phyloP scores from a whole-genome alignment of 1,140 invertebrate species.

The Calephelis virginiensis region DNA sequence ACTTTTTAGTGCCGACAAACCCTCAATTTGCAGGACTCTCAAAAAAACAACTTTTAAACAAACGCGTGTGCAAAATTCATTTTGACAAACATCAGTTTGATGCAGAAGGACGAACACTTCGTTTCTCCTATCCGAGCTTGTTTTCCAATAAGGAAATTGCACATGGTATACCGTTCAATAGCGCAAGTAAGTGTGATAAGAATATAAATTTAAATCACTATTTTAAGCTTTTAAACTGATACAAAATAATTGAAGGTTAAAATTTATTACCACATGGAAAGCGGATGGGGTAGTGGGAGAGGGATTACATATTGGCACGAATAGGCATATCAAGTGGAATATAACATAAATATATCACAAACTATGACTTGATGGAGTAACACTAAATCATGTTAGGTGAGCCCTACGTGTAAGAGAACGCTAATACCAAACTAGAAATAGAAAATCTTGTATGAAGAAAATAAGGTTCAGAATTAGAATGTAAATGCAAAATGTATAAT shows the following conservation, averaged over 20 bases:
- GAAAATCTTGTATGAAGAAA: too few relatives aligned
- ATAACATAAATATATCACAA: too few relatives aligned
- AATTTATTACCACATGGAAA: too few relatives aligned
- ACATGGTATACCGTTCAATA: neutral
- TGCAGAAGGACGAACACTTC: neutral
- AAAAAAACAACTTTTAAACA: neutral
- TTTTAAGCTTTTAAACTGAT: too few relatives aligned
- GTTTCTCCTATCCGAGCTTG: conserved; percentile 1
- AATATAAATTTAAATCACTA: neutral
- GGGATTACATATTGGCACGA: neutral
- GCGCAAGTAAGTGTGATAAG: neutral
- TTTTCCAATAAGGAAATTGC: conserved; percentile 4
- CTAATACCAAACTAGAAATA: too few relatives aligned
- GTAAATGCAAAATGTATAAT: neutral
- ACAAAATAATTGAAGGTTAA: too few relatives aligned
- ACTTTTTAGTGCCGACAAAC: neutral
- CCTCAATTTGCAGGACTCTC: conserved; percentile 4
- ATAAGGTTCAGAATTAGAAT: too few relatives aligned
- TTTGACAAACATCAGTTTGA: neutral
- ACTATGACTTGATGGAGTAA: too few relatives aligned
- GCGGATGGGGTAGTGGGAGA: neutral
- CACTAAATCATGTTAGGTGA: too few relatives aligned
- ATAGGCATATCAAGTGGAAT: too few relatives aligned
- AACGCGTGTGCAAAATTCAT: conserved; percentile 1
- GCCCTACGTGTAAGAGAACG: too few relatives aligned